Conservation (phyloP, 2,113 vertebrate genomes). For the Canis aureus region DNA sequence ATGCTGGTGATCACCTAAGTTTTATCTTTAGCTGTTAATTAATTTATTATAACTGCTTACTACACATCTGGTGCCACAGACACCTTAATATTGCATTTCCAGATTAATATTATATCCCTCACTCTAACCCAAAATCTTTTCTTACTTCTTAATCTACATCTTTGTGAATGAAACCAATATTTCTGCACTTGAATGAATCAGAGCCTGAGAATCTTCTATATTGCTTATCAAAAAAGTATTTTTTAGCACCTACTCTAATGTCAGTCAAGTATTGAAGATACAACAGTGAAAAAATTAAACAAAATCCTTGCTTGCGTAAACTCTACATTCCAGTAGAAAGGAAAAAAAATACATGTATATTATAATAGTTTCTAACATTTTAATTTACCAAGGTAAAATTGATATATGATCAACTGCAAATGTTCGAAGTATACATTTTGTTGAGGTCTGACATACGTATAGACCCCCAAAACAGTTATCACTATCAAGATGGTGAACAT, state of each 20-base stretch:
- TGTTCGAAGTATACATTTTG: neutral
- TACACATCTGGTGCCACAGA: neutral
- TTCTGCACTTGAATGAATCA: conserved; percentile 35
- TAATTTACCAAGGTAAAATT: neutral
- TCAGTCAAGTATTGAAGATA: neutral
- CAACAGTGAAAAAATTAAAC: neutral
- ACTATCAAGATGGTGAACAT: neutral
- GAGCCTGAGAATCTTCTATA: neutral
- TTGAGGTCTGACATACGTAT: neutral
- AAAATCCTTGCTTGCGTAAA: neutral
- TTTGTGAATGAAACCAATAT: neutral
- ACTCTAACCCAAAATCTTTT: neutral
- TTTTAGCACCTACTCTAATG: neutral
- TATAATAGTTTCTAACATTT: neutral
- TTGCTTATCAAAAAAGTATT: neutral
- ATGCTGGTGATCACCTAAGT: neutral
- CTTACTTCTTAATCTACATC: neutral
- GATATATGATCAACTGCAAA: neutral
- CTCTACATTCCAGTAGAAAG: neutral
- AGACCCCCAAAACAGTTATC: neutral
- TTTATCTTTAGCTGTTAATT: neutral
- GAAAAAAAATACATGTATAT: neutral
- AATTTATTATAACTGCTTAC: neutral
- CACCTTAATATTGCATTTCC: neutral
- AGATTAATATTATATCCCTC: neutral